Evolutionary conservation across 2,888 invertebrate genomes (phyloP).

Genomic region (Amphipoea oculea): DNA sequence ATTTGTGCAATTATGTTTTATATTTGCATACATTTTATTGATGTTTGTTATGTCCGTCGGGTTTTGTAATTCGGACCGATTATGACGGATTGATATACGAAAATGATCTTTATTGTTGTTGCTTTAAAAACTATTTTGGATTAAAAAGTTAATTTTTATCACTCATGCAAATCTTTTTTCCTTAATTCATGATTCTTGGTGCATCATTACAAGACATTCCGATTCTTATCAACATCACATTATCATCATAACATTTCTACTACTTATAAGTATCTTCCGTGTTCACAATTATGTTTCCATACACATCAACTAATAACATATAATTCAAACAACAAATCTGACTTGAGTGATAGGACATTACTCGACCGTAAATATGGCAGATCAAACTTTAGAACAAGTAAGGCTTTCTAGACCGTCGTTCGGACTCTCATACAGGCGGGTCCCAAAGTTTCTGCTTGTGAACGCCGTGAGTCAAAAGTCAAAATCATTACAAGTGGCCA

Average conservation of each 20-base stretch:
- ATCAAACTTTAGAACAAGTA: neutral
- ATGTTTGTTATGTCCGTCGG: slow-evolving; percentile 62
- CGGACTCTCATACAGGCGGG: neutral
- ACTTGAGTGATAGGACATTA: neutral
- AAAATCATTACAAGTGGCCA: too few relatives aligned
- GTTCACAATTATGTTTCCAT: slow-evolving; percentile 1
- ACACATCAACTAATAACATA: neutral
- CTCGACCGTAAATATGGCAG: neutral
- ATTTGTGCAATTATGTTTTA: slow-evolving; percentile 55
- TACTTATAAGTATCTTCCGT: neutral
- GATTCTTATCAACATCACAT: slow-evolving; percentile 22
- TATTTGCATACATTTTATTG: slow-evolving; percentile 58
- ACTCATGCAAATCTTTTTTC: slow-evolving; percentile 11
- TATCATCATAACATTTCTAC: slow-evolving; percentile 10
- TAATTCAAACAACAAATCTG: neutral
- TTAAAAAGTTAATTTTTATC: neutral
- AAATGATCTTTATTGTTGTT: slow-evolving; percentile 49
- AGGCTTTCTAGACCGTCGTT: neutral
- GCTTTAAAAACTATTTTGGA: neutral
- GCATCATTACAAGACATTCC: slow-evolving; percentile 48
- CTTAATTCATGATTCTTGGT: slow-evolving; percentile 8
- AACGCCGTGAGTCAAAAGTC: too few relatives aligned
- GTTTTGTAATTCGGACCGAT: slow-evolving; percentile 47
- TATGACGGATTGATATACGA: slow-evolving; percentile 57
- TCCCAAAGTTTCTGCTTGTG: too few relatives aligned